Conservation (phyloP, 2,797 vertebrate genomes). For the Macropus fuliginosus region DNA sequence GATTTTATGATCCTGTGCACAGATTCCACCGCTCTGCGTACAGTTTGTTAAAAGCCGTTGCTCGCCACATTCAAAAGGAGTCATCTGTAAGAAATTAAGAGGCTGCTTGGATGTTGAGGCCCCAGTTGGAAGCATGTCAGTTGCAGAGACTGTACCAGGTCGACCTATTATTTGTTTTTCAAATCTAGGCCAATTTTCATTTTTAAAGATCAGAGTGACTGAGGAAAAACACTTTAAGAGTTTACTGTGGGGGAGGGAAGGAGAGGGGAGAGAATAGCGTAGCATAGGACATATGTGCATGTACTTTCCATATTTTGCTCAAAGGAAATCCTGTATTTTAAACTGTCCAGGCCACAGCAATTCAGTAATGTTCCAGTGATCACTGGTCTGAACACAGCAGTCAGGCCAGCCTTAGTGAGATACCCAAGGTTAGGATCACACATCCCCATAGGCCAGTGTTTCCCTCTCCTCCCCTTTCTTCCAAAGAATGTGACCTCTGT, state of each 20-base stretch:
- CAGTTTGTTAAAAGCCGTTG: background rate
- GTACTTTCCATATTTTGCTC: background rate
- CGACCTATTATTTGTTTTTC: background rate
- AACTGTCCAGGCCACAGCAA: background rate
- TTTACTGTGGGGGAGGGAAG: background rate
- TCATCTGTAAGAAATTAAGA: background rate
- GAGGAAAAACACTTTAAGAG: background rate
- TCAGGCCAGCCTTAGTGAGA: background rate
- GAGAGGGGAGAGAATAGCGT: background rate
- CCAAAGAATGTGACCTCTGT: background rate
- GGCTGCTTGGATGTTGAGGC: background rate
- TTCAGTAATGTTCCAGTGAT: background rate
- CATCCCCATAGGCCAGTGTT: conserved; percentile 1
- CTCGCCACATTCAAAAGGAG: background rate
- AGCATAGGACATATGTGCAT: background rate
- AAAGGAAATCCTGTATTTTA: background rate
- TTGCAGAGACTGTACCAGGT: background rate
- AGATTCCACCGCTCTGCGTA: background rate
- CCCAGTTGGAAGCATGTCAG: background rate
- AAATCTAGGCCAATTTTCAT: background rate
- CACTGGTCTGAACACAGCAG: background rate
- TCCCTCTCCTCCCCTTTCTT: background rate
- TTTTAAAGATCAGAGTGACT: background rate
- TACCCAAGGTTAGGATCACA: background rate
- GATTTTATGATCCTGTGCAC: background rate